Evolutionary conservation across 1,140 invertebrate genomes (phyloP).

Genomic region (Gyrodactylus salaris): DNA sequence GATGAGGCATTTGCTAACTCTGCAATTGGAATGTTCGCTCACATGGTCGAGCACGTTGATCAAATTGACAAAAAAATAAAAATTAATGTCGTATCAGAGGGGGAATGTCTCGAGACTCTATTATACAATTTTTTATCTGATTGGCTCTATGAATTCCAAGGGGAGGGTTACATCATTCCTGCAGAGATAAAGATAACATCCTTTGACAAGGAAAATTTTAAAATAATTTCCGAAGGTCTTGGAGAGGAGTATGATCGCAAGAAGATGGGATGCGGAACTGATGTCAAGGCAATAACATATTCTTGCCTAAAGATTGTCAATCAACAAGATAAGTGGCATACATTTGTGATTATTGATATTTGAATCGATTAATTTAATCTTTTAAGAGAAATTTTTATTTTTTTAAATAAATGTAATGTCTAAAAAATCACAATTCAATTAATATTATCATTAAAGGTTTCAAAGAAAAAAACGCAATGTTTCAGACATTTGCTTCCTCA

Average conservation of each 20-base stretch:
- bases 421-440: background rate
- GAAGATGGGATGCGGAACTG: background rate
- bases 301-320: background rate
- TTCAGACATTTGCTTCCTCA: background rate
- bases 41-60: background rate
- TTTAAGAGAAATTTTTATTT: background rate
- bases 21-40: background rate
- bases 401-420: background rate
- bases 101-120: background rate
- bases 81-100: background rate
- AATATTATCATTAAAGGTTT: too few relatives aligned
- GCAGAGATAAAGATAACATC: background rate
- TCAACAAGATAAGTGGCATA: background rate
- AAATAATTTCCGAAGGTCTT: background rate
- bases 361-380: background rate
- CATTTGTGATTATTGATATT: background rate
- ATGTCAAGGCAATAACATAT: background rate
- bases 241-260: background rate
- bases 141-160: background rate
- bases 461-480: too few relatives aligned
- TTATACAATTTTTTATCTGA: background rate
- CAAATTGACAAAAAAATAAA: background rate
- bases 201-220: background rate
- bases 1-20: background rate
- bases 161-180: background rate